A percentile compares a stretch with the other conserved stretches of the same genome.
These are phyloP conservation scores for Drosophila hydei DNA, from an alignment of 1,140 invertebrate genomes.

Conservation along the genomic window DNA sequence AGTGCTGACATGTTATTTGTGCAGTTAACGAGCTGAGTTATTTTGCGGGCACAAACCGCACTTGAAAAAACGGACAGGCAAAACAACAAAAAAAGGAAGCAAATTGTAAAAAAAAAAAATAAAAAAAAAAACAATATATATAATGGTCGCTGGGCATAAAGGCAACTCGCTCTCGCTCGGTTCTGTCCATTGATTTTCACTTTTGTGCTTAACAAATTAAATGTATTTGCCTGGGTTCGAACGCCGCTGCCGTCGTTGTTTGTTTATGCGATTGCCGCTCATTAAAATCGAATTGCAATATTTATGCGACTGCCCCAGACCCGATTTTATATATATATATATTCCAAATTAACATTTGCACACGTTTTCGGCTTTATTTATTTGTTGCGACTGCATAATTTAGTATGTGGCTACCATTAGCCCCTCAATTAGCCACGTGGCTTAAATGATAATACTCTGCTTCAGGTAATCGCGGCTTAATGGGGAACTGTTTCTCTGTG, in stretches of 20 bases:
- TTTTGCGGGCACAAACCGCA: conserved; percentile 75
- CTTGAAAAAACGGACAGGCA: conserved; percentile 55
- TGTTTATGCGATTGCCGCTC: conserved; percentile 72
- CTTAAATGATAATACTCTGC: conserved; percentile 9
- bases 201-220: conserved; percentile 71
- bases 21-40: conserved; percentile 80
- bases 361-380: conserved; percentile 43
- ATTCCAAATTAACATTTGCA: conserved; percentile 37
- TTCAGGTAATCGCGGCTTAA: background rate
- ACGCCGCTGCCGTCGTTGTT: conserved; percentile 31
- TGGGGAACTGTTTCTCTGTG: background rate
- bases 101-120: conserved; percentile 30
- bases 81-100: conserved; percentile 48
- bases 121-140: conserved; percentile 22
- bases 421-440: conserved; percentile 20
- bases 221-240: conserved; percentile 37
- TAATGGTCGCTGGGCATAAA: conserved; percentile 41
- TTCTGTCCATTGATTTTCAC: conserved; percentile 49
- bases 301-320: conserved; percentile 37
- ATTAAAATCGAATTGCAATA: conserved; percentile 75
- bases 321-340: conserved; percentile 28
- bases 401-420: conserved; percentile 40
- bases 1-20: conserved; percentile 81
- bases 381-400: conserved; percentile 37
- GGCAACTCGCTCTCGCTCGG: conserved; percentile 11